phyloP scores from a whole-genome alignment of 2,797 vertebrate species.

The Anguilla pacifica region DNA sequence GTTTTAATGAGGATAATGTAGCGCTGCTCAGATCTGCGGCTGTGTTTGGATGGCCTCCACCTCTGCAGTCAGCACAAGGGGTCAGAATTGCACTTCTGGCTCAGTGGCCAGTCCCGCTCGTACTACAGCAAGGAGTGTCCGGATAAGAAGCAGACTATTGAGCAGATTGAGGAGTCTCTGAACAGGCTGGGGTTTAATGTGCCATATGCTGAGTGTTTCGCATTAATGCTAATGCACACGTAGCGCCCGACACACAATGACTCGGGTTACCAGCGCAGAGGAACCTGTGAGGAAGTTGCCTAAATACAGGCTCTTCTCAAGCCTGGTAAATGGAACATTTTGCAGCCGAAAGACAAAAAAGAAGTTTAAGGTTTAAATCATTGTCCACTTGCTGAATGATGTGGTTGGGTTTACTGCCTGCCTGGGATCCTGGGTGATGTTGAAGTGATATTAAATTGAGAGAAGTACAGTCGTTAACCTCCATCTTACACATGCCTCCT shows the following conservation, averaged over 20 bases:
- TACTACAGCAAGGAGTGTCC: not conserved
- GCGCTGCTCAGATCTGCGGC: not conserved
- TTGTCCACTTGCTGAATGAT: not conserved
- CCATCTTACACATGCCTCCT: not conserved
- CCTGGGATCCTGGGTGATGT: not conserved
- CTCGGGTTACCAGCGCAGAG: not conserved
- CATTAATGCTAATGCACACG: not conserved
- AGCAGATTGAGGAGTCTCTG: not conserved
- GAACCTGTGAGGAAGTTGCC: not conserved
- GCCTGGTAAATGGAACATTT: not conserved
- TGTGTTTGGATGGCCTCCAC: not conserved
- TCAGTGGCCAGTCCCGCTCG: not conserved
- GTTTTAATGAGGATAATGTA: not conserved
- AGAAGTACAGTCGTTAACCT: not conserved
- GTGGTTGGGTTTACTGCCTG: not conserved
- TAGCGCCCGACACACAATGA: not conserved
- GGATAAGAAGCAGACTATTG: not conserved
- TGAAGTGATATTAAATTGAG: not conserved
- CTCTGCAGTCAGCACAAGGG: not conserved
- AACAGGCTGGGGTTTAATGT: not conserved
- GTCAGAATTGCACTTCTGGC: not conserved
- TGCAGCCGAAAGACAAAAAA: not conserved
- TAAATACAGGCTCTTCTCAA: not conserved
- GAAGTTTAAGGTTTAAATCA: not conserved
- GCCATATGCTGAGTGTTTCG: not conserved